Evolutionary conservation across 2,797 vertebrate genomes (phyloP).

Genomic region (Mustela erminea): DNA sequence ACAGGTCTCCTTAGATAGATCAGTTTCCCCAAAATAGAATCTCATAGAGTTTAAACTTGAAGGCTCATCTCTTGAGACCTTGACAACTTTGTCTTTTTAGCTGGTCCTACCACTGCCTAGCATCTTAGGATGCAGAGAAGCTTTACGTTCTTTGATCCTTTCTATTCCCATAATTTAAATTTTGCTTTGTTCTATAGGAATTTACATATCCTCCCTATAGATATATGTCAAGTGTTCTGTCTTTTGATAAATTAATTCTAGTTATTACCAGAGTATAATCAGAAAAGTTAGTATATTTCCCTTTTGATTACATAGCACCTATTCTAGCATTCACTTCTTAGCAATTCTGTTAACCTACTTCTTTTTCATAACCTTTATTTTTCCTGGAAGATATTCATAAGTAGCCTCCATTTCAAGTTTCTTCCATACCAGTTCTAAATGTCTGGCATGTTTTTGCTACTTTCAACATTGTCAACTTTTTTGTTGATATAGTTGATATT

Average conservation of each 20-base stretch:
- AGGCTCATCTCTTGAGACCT: not conserved
- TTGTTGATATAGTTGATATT: not conserved
- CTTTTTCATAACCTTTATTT: not conserved
- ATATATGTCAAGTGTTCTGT: not conserved
- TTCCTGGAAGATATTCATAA: not conserved
- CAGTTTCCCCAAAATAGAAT: not conserved
- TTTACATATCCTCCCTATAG: not conserved
- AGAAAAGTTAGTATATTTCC: constrained; percentile 18
- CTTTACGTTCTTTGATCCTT: not conserved
- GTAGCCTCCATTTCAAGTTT: not conserved
- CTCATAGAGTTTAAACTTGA: not conserved
- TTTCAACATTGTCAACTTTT: not conserved
- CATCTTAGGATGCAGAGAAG: not conserved
- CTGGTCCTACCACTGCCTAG: not conserved
- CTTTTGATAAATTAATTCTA: constrained; percentile 36
- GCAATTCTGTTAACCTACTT: not conserved
- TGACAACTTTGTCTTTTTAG: not conserved
- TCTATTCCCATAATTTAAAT: not conserved
- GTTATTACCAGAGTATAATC: not conserved
- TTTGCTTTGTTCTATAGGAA: not conserved
- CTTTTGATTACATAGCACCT: not conserved
- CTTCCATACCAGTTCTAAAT: not conserved
- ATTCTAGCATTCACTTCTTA: not conserved
- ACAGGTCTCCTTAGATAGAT: not conserved
- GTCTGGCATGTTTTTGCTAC: not conserved